Evolutionary conservation across 2,113 vertebrate genomes (phyloP), one percentile per base, ranked within the genome.

Genomic region (Pardalotus punctatus): DNA sequence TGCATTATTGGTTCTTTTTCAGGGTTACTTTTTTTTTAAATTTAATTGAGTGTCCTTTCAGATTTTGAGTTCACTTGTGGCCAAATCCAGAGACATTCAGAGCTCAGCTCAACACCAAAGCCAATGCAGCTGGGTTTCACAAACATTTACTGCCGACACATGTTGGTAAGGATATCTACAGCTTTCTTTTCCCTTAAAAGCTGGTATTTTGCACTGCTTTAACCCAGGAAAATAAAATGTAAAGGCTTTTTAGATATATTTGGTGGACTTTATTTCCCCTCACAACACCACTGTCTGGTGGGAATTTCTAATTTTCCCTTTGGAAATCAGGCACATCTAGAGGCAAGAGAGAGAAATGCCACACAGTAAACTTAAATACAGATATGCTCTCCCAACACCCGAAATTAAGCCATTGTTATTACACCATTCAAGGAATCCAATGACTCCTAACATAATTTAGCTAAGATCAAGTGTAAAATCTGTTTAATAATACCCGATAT

Each of bases 401-500:
- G 1, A 62, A 77, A 85, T 86, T 23, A 53, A 87, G 84, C 93
- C 43, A 35, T 67, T 93, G 88, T 90, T 95, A 94, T 93, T n/a
- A 5, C 53, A 83, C 77, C 23, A 6, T 42, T 42, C 56, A 25
- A 70, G 84, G 51, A 67, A 93, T 40, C 36, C 28, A 70, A 62
- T 67, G 73, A 40, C 90, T 94, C 87, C 85, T 17, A 80, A 74
- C 95, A 92, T 27, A 31, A 85, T 91, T 96, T 85, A 96, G 85
- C 80, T 56, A 95, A 95, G 93, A 96, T 94, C 94, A 96, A 97
- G 89, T 93, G 86, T 61, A 94, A 94, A 94, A 94, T 91, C 91
- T 96, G 64, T 92, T 96, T 90, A 90, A 97, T 95, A 87, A 94
- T 53, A 96, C 38, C 78, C 5, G 1, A 65, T 85, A 79, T 95